Evolutionary conservation across 2,888 invertebrate species (phyloP).

Genomic region (Leistus spinibarbis): DNA sequence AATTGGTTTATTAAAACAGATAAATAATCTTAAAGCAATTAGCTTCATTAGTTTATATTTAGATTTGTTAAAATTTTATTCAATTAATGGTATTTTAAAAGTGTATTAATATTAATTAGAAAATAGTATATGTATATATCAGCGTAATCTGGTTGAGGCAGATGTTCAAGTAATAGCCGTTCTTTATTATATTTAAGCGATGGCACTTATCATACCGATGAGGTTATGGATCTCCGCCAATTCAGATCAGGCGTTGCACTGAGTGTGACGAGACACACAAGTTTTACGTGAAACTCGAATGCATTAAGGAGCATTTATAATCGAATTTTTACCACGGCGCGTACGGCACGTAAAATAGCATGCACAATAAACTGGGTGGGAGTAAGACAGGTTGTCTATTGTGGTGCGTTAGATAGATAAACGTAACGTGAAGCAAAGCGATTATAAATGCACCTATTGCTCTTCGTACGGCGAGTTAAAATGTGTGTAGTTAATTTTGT

Average conservation of each 20-base stretch:
- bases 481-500: too few relatives aligned
- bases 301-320: background rate
- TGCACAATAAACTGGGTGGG: too few relatives aligned
- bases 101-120: background rate
- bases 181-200: constrained; percentile 22
- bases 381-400: too few relatives aligned
- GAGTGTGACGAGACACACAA: background rate
- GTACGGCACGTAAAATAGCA: too few relatives aligned
- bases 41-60: background rate
- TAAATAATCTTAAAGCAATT: background rate
- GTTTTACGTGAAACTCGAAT: constrained; percentile 3
- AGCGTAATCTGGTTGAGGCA: background rate
- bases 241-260: background rate
- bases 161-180: background rate
- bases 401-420: too few relatives aligned
- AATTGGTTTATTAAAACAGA: background rate
- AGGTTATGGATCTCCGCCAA: constrained; percentile 24
- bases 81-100: background rate
- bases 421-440: background rate
- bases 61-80: background rate
- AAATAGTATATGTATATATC: background rate
- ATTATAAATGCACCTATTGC: too few relatives aligned
- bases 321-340: too few relatives aligned
- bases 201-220: constrained; percentile 26
- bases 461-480: too few relatives aligned